Percentiles rank a stretch among this genome's conserved stretches.
Evolutionary conservation across 2,797 vertebrate genomes (phyloP).

Genomic region (Setipinna tenuifilis): DNA sequence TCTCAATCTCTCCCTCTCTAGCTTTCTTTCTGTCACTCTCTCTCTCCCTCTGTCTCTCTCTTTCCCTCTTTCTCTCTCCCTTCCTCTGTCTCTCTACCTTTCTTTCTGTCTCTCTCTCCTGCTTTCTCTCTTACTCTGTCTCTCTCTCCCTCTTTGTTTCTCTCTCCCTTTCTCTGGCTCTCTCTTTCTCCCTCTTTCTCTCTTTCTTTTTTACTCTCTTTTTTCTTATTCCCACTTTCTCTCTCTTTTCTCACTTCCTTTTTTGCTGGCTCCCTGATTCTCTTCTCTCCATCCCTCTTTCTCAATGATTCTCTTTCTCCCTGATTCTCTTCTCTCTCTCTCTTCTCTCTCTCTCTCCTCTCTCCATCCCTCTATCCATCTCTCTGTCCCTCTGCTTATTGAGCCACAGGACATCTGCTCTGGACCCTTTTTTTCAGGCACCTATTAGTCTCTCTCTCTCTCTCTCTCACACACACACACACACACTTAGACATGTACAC

Average conservation of each 20-base stretch:
- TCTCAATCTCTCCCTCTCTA: constrained; percentile 33
- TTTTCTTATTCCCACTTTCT: too few relatives aligned
- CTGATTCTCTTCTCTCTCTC: not conserved
- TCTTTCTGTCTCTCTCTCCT: constrained; percentile 43
- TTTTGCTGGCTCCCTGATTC: not conserved
- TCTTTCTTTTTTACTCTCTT: not conserved
- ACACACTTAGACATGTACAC: too few relatives aligned
- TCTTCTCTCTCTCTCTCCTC: too few relatives aligned
- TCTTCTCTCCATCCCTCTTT: not conserved
- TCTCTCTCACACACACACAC: too few relatives aligned
- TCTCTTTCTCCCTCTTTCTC: too few relatives aligned
- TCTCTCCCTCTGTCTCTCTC: constrained; percentile 47
- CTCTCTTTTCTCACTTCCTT: constrained; percentile 2
- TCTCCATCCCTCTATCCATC: too few relatives aligned
- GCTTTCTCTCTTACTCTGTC: not conserved
- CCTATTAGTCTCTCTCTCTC: too few relatives aligned
- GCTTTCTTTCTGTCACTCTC: constrained; percentile 15
- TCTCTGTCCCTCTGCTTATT: too few relatives aligned
- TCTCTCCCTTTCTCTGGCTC: constrained; percentile 4
- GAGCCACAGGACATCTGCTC: too few relatives aligned
- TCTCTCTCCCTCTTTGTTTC: not conserved
- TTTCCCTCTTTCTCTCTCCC: constrained; percentile 36
- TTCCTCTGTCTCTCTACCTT: constrained; percentile 12
- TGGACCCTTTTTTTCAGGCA: too few relatives aligned
- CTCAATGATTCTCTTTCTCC: not conserved